Conservation (phyloP, 2,888 invertebrate species). For the Drepana falcataria region DNA sequence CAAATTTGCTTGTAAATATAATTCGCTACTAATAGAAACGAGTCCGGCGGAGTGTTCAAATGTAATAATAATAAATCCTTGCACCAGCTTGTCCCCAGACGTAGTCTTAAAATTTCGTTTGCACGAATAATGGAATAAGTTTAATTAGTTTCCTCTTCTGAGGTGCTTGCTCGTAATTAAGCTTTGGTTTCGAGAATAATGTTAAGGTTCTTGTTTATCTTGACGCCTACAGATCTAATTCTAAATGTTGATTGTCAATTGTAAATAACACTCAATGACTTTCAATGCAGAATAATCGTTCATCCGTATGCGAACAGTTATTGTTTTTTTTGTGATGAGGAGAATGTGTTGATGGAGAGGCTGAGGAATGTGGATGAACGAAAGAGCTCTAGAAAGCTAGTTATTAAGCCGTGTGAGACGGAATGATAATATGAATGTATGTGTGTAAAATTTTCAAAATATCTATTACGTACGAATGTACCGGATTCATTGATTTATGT, state of each 20-base stretch:
- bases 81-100: constrained; percentile 42
- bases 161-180: constrained; percentile 68
- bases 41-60: constrained; percentile 27
- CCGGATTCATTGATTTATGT: too few relatives aligned
- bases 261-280: constrained; percentile 3
- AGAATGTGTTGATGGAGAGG: too few relatives aligned
- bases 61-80: constrained; percentile 45
- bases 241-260: constrained; percentile 1
- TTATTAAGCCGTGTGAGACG: too few relatives aligned
- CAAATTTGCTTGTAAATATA: constrained; percentile 6
- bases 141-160: constrained; percentile 65
- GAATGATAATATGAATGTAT: too few relatives aligned
- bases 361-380: too few relatives aligned
- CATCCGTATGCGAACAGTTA: too few relatives aligned
- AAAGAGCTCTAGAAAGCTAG: too few relatives aligned
- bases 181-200: constrained; percentile 52
- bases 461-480: too few relatives aligned
- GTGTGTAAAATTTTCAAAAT: too few relatives aligned
- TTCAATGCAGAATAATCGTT: too few relatives aligned
- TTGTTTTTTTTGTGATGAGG: too few relatives aligned
- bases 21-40: constrained; percentile 16
- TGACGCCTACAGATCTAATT: constrained; percentile 31
- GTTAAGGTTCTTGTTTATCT: constrained; percentile 44
- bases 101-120: constrained; percentile 60
- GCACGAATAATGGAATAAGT: constrained; percentile 68